Evolutionary conservation across 1,140 invertebrate genomes (phyloP), one percentile per base, ranked within the genome.

Genomic region (Drosophila kepulauana): DNA sequence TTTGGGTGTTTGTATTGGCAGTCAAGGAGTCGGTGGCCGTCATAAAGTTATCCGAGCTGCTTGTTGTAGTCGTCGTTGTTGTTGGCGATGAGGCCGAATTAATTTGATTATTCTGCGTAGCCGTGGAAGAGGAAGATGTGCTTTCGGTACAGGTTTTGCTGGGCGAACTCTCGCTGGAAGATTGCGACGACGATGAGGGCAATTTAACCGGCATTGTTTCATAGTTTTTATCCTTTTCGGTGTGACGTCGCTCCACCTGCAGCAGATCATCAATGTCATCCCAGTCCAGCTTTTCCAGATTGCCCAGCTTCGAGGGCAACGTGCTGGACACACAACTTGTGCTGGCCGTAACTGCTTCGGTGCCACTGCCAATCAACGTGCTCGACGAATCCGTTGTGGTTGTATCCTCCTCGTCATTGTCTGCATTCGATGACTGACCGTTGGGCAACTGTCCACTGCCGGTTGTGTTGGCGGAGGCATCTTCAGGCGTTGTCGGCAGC

Each of bases 121-220:
- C 33, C 33, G 51, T 82, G 30, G 82, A 69, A n/a, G 81, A 82
- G n/a, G 81, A 82, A 15, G 84, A 82, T 5, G 63, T 75, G 45
- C 75, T 84, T 43, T 90, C 81, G 2, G 78, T 81, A 56, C 79
- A 62, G 2, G 82, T 81, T 81, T 92, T 82, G 33, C 81, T 85
- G 0, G 92, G 84, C 5, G 88, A 86, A 49, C 91, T 92, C 3
- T 92, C 93, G 30, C 79, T 91, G 16, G 91, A 92, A 1, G 91
- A 91, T 20, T 80, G 78, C 67, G 94, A 94, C 2, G 94, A 95
- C 3, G 94, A 94, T 2, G 95, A 95, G 2, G 94, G 94, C 48
- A 96, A 84, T 86, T 93, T 94, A n/a, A 94, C 93, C 0, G 95
- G 96, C 95, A 96, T 95, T 2, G 96, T 96, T 93, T 95, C 95